A percentile compares a stretch with the other conserved stretches of the same genome.
phyloP scores from a whole-genome alignment of 2,113 vertebrate species.

The Notarius lentiginosus region DNA sequence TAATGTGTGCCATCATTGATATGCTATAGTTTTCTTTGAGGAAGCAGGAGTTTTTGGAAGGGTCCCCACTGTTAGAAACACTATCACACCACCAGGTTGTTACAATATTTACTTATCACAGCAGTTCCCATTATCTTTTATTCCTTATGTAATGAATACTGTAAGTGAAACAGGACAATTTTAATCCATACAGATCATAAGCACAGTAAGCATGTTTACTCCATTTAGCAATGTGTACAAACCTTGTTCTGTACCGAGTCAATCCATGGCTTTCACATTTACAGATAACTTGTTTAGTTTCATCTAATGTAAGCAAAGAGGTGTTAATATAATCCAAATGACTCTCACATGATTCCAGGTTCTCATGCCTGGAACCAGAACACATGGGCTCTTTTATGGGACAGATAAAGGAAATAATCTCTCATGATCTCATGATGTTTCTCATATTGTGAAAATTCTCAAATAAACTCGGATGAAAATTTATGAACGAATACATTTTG shows the following conservation, averaged over 20 bases:
- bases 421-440: neutral
- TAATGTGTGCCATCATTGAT: neutral
- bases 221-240: neutral
- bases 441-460: neutral
- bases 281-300: neutral
- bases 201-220: neutral
- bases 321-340: neutral
- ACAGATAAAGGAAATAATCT: neutral
- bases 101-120: neutral
- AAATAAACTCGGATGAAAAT: neutral
- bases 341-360: neutral
- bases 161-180: neutral
- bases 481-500: neutral
- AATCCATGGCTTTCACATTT: neutral
- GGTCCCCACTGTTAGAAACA: neutral
- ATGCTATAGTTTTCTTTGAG: neutral
- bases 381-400: neutral
- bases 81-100: neutral
- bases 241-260: neutral
- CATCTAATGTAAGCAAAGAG: neutral
- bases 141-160: neutral
- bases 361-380: neutral
- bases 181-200: neutral
- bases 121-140: neutral
- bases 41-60: neutral